These are phyloP conservation scores for Galeopsomyia nigrocyanea DNA, from an alignment of 2,888 invertebrate genomes.

Conservation along the genomic window DNA sequence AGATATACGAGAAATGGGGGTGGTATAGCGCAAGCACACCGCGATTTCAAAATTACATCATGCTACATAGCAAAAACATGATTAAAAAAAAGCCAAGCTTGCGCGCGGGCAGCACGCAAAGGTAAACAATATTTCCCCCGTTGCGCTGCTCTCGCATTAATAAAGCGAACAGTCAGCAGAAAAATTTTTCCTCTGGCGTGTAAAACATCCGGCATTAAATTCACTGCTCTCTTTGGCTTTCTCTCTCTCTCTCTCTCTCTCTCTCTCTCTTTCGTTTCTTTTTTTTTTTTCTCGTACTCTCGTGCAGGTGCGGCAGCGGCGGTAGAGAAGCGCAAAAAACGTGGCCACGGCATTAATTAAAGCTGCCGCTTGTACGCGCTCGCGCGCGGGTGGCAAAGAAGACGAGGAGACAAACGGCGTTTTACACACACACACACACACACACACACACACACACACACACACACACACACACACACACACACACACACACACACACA, in stretches of 20 bases:
- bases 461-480: background rate
- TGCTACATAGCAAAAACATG: too few species aligned
- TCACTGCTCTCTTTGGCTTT: conserved; percentile 3
- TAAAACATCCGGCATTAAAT: conserved; percentile 24
- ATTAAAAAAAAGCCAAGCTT: background rate
- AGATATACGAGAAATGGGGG: background rate
- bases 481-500: background rate
- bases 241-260: background rate
- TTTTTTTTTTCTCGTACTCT: too few species aligned
- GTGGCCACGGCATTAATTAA: conserved; percentile 31
- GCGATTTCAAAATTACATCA: background rate
- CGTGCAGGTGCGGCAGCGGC: too few species aligned
- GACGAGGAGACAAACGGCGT: background rate
- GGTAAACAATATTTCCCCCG: conserved; percentile 22
- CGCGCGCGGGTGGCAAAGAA: background rate
- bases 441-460: background rate
- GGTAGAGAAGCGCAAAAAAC: background rate
- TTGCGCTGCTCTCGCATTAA: conserved; percentile 8
- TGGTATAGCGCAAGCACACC: background rate
- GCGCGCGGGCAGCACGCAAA: background rate
- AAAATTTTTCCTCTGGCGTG: too few species aligned
- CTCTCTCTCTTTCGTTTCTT: too few species aligned
- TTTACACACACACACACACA: background rate
- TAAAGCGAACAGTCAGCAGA: conserved; percentile 4
- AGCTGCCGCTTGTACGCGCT: background rate